These are phyloP conservation scores for Idris sp. DNA, from an alignment of 1,140 invertebrate species.

Conservation along the genomic window DNA sequence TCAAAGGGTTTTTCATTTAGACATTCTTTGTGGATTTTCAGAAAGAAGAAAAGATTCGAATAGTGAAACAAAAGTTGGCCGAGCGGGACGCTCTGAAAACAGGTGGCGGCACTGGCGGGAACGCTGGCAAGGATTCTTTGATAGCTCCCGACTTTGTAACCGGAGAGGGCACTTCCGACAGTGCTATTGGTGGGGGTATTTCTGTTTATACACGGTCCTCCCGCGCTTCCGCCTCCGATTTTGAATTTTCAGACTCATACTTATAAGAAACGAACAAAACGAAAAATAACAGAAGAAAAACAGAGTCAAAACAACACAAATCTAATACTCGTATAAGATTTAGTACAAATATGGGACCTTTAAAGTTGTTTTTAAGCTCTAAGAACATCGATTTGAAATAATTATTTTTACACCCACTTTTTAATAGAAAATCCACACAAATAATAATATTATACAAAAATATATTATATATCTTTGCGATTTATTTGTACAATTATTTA, in stretches of 20 bases:
- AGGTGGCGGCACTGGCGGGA: conserved; percentile 63
- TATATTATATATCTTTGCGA: conserved; percentile 19
- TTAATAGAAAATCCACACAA: conserved; percentile 35
- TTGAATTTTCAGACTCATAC: conserved; percentile 93
- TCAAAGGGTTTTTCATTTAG: too few species aligned
- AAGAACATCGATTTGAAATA: conserved; percentile 53
- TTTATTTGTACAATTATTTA: conserved; percentile 24
- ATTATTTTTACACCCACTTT: conserved; percentile 54
- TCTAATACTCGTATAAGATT: conserved; percentile 42
- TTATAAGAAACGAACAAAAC: conserved; percentile 78
- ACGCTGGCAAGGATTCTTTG: conserved; percentile 75
- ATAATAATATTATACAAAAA: conserved; percentile 22
- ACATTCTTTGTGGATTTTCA: conserved; percentile 77
- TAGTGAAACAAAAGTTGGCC: conserved; percentile 86
- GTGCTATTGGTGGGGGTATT: conserved; percentile 84
- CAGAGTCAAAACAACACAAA: conserved; percentile 15
- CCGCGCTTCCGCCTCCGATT: conserved; percentile 87
- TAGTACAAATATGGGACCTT: conserved; percentile 66
- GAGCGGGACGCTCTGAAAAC: conserved; percentile 83
- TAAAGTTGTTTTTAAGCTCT: conserved; percentile 53
- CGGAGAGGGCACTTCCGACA: conserved; percentile 87
- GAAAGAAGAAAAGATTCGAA: conserved; percentile 93
- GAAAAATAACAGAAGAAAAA: conserved; percentile 10
- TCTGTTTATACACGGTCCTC: conserved; percentile 87
- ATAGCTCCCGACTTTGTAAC: conserved; percentile 86